A percentile compares a stretch with the other conserved stretches of the same genome.
phyloP scores from a whole-genome alignment of 2,797 vertebrate genomes.

The Borostomias antarcticus region DNA sequence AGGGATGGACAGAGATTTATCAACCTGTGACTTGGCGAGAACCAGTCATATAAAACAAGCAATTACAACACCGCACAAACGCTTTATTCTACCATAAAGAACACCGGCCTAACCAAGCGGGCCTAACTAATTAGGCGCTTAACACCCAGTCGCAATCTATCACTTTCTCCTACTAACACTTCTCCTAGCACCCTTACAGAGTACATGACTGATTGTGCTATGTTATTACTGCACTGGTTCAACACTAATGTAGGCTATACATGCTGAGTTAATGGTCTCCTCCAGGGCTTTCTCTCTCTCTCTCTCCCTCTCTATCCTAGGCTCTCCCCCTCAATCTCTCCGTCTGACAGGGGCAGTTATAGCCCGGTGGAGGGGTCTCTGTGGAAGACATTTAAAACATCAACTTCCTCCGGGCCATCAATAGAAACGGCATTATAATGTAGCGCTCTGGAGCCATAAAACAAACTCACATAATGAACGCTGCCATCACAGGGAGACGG shows the following conservation, averaged over 20 bases:
- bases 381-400: slow-evolving; percentile 1
- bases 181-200: too few species aligned
- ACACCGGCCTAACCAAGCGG: not conserved
- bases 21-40: too few species aligned
- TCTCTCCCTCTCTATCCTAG: not conserved
- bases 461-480: slow-evolving; percentile 11
- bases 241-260: not conserved
- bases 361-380: not conserved
- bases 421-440: not conserved
- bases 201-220: too few species aligned
- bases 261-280: not conserved
- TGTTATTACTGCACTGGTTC: not conserved
- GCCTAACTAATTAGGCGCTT: too few species aligned
- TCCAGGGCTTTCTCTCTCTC: not conserved
- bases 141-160: too few species aligned
- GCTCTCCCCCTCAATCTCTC: not conserved
- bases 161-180: too few species aligned
- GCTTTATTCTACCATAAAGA: not conserved
- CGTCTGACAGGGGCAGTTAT: not conserved
- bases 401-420: not conserved
- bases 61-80: too few species aligned
- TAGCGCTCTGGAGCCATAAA: slow-evolving; percentile 2
- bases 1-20: not conserved
- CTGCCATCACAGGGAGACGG: not conserved
- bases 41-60: too few species aligned